These are phyloP conservation scores for Phataginus tricuspis DNA, from an alignment of 2,797 vertebrate species.

Conservation along the genomic window DNA sequence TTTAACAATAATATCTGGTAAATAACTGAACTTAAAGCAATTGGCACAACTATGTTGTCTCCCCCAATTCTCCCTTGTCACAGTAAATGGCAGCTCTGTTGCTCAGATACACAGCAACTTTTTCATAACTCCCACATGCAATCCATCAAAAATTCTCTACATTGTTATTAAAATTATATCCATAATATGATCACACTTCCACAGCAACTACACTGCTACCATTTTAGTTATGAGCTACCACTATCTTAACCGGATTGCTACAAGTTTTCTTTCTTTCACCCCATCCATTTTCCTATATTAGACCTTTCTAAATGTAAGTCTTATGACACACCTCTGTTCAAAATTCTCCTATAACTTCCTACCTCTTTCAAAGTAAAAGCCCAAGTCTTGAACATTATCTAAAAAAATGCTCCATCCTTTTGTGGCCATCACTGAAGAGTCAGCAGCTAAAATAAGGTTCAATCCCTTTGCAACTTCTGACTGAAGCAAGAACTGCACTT, in stretches of 20 bases:
- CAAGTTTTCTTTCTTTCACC: not conserved
- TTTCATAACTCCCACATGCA: not conserved
- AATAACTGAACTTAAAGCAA: not conserved
- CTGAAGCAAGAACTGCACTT: too few relatives aligned
- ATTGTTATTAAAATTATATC: constrained; percentile 21
- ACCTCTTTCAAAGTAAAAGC: constrained; percentile 40
- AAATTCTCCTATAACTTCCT: not conserved
- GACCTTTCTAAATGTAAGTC: not conserved
- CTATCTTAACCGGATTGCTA: not conserved
- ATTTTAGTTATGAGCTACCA: not conserved
- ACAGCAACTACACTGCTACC: not conserved
- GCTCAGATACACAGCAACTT: not conserved
- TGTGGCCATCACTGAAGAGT: too few relatives aligned
- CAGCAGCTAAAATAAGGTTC: too few relatives aligned
- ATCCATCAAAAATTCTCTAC: constrained; percentile 6
- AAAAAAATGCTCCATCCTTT: not conserved
- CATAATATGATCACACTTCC: not conserved
- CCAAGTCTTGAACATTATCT: not conserved
- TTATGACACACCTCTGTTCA: not conserved
- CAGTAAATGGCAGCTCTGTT: not conserved
- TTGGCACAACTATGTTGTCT: not conserved
- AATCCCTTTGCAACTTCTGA: too few relatives aligned
- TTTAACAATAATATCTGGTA: not conserved
- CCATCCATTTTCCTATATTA: not conserved
- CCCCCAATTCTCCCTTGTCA: not conserved